Evolutionary conservation across 2,113 vertebrate genomes (phyloP).

Genomic region (Aspiorhynchus laticeps): DNA sequence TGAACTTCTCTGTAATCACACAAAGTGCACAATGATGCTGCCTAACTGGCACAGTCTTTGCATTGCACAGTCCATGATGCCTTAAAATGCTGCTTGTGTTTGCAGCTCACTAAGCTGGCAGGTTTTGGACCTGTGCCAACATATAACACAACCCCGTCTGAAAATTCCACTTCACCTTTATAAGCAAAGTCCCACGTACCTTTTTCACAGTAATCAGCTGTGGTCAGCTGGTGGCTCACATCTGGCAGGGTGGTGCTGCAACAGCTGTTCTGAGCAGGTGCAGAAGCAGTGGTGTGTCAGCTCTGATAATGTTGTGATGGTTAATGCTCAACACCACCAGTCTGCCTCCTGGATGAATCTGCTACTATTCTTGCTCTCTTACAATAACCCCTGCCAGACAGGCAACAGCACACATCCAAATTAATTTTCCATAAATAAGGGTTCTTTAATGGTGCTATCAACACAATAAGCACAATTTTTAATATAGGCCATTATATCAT

Average conservation of each 20-base stretch:
- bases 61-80: not conserved
- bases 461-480: not conserved
- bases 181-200: not conserved
- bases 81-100: not conserved
- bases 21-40: not conserved
- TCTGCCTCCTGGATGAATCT: not conserved
- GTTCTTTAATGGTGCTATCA: not conserved
- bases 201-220: not conserved
- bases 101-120: not conserved
- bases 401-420: not conserved
- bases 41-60: not conserved
- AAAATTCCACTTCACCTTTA: not conserved
- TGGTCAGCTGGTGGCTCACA: constrained; percentile 5
- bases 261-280: constrained; percentile 62
- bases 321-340: constrained; percentile 3
- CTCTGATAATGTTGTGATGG: constrained; percentile 60
- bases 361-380: not conserved
- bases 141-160: not conserved
- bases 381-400: not conserved
- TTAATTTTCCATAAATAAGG: not conserved
- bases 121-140: not conserved
- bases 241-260: constrained; percentile 60
- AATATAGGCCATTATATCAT: not conserved
- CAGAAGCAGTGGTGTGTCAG: constrained; percentile 47
- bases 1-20: not conserved